Evolutionary conservation across 2,113 vertebrate species (phyloP), one percentile per base, ranked within the genome.

Genomic region (Ochotona curzoniae): DNA sequence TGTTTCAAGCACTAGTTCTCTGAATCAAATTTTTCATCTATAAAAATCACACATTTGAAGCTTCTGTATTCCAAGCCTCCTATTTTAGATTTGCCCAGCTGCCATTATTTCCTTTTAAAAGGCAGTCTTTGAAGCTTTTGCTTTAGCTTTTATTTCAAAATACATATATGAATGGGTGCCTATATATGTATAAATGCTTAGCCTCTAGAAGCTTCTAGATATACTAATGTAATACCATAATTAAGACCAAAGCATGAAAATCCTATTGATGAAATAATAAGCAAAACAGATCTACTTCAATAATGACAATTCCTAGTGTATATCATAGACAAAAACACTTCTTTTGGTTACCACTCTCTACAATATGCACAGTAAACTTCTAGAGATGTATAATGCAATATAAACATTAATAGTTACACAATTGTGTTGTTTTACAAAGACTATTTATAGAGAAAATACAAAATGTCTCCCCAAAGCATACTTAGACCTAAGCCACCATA

Each of bases 401-500:
- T 98, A 98, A 98, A 98, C 98, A 98, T 98, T 98, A 98, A 98
- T 96, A 98, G 98, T 98, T 98, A 96, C 94, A 97, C 97, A 98
- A 98, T 98, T 97, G 97, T 98, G 97, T 98, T 96, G 95, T 98
- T 98, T 98, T 98, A 98, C 97, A 98, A 98, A 98, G 97, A 98
- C 98, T 98, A 98, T 98, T 98, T 98, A 98, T 98, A 98, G 98
- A 98, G 97, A 98, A 98, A 98, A 98, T 98, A 98, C 97, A 98
- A 98, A 98, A 98, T 98, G 98, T 95, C 96, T 99, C 99, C 99
- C 99, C 97, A 98, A 98, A 98, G 99, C 95, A 97, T 98, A 98
- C 98, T 99, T 99, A 99, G 97, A 98, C 90, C 98, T 99, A 99
- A 99, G 99, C 99, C 98, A 98, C 99, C 98, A 99, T 99, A 99